A percentile compares a stretch with the other conserved stretches of the same genome.
These are phyloP conservation scores for Ptyas mucosa DNA, from an alignment of 2,113 vertebrate genomes.

Conservation along the genomic window DNA sequence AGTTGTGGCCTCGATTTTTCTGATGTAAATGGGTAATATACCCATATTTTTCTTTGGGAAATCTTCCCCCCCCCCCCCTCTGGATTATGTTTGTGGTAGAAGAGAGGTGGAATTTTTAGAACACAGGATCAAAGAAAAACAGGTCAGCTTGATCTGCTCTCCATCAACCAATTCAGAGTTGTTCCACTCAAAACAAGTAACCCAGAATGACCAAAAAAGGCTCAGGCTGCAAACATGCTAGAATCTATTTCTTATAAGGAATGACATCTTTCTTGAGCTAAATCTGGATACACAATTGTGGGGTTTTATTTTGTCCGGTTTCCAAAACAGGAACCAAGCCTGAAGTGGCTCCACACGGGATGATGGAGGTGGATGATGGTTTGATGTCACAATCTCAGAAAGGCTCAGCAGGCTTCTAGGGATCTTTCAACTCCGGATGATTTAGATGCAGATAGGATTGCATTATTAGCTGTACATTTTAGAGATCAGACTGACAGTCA, in stretches of 20 bases:
- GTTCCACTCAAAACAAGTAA: background rate
- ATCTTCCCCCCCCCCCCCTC: accelerated
- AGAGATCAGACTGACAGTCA: background rate
- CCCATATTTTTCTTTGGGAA: background rate
- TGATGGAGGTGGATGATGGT: background rate
- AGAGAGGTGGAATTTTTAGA: background rate
- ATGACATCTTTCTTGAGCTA: background rate
- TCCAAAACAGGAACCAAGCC: background rate
- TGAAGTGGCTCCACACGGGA: background rate
- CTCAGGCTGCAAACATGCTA: background rate
- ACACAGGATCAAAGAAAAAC: background rate
- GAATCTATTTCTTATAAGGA: background rate
- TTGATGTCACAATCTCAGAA: background rate
- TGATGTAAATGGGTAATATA: background rate
- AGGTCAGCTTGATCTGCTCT: background rate
- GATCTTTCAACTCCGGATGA: background rate
- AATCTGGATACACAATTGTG: background rate
- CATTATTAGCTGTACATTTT: background rate
- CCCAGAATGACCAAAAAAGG: slow-evolving; percentile 24
- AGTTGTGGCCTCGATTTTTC: background rate
- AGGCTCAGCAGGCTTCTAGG: background rate
- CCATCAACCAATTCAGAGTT: background rate
- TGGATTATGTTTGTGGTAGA: background rate
- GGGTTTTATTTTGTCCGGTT: background rate
- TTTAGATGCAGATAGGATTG: background rate